These are phyloP conservation scores for Tachuris rubrigastra DNA, from an alignment of 2,113 vertebrate species.

Conservation along the genomic window DNA sequence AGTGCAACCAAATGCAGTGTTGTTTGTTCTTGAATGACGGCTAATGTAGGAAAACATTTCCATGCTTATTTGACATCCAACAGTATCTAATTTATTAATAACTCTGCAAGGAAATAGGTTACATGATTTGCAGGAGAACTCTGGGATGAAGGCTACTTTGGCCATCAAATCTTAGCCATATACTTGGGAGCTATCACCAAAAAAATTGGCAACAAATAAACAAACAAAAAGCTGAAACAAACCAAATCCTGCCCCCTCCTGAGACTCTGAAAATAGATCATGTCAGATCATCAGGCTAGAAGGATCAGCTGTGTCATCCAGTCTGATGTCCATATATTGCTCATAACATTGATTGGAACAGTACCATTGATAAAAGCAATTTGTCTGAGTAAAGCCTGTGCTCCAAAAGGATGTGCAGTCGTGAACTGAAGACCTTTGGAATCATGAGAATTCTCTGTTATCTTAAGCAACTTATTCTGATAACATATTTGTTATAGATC, in stretches of 20 bases:
- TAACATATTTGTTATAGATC: background rate
- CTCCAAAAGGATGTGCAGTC: background rate
- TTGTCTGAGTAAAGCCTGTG: background rate
- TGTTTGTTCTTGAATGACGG: background rate
- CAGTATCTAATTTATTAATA: background rate
- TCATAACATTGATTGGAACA: background rate
- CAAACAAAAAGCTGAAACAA: background rate
- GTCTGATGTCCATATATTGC: background rate
- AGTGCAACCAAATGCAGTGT: background rate
- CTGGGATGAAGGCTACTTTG: background rate
- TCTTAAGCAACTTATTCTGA: background rate
- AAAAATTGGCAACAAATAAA: background rate
- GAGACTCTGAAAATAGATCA: background rate
- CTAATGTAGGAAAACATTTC: background rate
- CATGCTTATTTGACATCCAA: background rate
- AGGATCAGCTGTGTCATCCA: background rate
- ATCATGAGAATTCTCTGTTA: background rate
- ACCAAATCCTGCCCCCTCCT: background rate
- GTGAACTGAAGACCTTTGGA: background rate
- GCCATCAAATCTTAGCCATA: background rate
- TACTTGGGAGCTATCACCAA: background rate
- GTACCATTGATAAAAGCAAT: background rate
- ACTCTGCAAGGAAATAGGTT: background rate
- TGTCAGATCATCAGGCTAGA: background rate
- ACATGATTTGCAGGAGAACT: background rate